Evolutionary conservation across 2,888 invertebrate species (phyloP).

Genomic region (Julus scandinavius): DNA sequence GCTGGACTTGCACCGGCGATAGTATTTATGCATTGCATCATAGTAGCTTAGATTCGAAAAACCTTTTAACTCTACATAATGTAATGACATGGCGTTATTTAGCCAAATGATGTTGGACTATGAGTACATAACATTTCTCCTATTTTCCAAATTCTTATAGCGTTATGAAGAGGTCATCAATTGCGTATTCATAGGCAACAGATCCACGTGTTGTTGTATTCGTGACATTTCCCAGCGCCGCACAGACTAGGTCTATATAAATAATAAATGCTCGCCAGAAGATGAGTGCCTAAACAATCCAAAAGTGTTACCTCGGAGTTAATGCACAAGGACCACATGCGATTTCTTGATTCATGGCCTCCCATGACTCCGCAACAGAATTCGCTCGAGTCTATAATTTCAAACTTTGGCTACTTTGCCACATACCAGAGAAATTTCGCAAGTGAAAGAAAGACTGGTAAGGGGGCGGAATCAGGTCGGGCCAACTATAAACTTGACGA

Average conservation of each 20-base stretch:
- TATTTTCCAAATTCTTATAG: no score
- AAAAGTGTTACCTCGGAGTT: conserved; percentile 2
- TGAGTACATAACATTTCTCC: no score
- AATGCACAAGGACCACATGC: conserved; percentile 7
- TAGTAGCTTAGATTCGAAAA: no score
- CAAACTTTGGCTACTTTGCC: conserved; percentile 33
- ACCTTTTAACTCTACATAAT: no score
- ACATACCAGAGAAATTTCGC: conserved; percentile 33
- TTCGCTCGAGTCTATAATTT: conserved; percentile 21
- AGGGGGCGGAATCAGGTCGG: conserved; percentile 33
- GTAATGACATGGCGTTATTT: no score
- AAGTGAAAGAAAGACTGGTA: conserved; percentile 12
- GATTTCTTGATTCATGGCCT: conserved; percentile 13
- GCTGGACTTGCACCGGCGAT: no score
- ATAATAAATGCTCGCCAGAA: background rate
- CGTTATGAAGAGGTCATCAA: background rate
- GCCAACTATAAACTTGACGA: conserved; percentile 33
- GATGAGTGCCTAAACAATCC: conserved; percentile 14
- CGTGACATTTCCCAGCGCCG: conserved; percentile 27
- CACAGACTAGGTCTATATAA: conserved; percentile 16
- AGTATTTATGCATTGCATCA: no score
- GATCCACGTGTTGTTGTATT: conserved; percentile 2
- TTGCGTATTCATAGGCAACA: conserved; percentile 4
- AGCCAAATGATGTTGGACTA: no score
- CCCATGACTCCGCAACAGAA: conserved; percentile 19